Conservation (phyloP, 2,113 vertebrate species). For the Mastomys natalensis region DNA sequence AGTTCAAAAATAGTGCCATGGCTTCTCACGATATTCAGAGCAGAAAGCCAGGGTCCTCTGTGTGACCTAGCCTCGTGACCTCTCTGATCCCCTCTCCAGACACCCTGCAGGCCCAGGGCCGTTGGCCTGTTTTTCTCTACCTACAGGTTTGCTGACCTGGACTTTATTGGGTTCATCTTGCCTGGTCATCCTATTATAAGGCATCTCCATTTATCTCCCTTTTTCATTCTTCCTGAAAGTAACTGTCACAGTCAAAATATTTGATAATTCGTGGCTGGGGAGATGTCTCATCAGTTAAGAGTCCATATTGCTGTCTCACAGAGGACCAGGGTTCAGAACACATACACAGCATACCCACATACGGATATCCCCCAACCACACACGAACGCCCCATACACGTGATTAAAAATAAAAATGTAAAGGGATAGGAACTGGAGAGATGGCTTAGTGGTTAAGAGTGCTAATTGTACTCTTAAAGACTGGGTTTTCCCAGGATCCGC, state of each 20-base stretch:
- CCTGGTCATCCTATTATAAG: not conserved
- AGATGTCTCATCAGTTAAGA: not conserved
- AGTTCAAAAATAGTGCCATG: conserved; percentile 10
- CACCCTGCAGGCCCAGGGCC: not conserved
- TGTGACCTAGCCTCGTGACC: not conserved
- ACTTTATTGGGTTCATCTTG: not conserved
- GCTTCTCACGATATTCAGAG: not conserved
- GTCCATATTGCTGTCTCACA: not conserved
- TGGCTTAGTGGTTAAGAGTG: not conserved
- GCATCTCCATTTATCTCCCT: not conserved
- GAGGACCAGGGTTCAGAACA: not conserved
- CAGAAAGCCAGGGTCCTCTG: not conserved
- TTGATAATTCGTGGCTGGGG: not conserved
- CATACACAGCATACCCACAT: not conserved
- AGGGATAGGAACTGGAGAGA: not conserved
- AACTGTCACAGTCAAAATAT: not conserved
- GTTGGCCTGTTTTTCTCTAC: not conserved
- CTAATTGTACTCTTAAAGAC: not conserved
- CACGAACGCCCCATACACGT: not conserved
- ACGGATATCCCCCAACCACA: no score
- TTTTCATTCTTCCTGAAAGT: not conserved
- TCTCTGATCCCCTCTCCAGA: not conserved
- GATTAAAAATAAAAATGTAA: not conserved
- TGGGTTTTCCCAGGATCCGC: not conserved
- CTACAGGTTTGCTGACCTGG: not conserved